phyloP scores from a whole-genome alignment of 2,888 invertebrate genomes.

The Nowickia ferox region DNA sequence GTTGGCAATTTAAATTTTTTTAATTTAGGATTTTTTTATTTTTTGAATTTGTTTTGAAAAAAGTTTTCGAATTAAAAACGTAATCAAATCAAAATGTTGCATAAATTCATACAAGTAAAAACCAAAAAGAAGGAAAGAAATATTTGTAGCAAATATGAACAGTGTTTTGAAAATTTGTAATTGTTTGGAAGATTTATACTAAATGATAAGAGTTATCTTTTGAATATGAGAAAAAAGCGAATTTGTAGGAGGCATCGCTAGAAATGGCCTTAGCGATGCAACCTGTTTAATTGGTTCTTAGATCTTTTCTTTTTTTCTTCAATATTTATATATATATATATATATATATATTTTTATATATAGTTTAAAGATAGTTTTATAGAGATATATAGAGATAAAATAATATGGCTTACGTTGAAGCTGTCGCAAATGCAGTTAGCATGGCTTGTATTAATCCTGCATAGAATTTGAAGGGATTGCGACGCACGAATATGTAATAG shows the following conservation, averaged over 20 bases:
- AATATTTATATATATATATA: conserved; percentile 7
- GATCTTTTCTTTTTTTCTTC: conserved; percentile 17
- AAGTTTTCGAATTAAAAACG: conserved; percentile 71
- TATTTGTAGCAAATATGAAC: conserved; percentile 77
- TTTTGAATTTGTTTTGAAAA: conserved; percentile 63
- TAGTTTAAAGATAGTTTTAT: conserved; percentile 52
- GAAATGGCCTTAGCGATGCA: conserved; percentile 47
- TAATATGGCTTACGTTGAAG: conserved; percentile 90
- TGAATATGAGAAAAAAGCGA: conserved; percentile 31
- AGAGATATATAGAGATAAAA: conserved; percentile 68
- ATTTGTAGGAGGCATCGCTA: conserved; percentile 64
- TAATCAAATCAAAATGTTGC: conserved; percentile 74
- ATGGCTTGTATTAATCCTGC: conserved; percentile 91
- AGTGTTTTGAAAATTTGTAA: conserved; percentile 46
- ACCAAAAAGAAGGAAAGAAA: conserved; percentile 79
- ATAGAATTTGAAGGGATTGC: conserved; percentile 95
- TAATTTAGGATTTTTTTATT: conserved; percentile 59
- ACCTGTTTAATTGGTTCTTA: conserved; percentile 36
- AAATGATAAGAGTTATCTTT: conserved; percentile 48
- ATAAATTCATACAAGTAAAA: conserved; percentile 70
- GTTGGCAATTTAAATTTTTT: conserved; percentile 31
- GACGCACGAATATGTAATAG: conserved; percentile 90
- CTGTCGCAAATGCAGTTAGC: conserved; percentile 94
- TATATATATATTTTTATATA: too few relatives aligned
- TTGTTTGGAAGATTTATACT: conserved; percentile 58